Evolutionary conservation across 2,113 vertebrate genomes (phyloP).

Genomic region (Gila orcuttii): DNA sequence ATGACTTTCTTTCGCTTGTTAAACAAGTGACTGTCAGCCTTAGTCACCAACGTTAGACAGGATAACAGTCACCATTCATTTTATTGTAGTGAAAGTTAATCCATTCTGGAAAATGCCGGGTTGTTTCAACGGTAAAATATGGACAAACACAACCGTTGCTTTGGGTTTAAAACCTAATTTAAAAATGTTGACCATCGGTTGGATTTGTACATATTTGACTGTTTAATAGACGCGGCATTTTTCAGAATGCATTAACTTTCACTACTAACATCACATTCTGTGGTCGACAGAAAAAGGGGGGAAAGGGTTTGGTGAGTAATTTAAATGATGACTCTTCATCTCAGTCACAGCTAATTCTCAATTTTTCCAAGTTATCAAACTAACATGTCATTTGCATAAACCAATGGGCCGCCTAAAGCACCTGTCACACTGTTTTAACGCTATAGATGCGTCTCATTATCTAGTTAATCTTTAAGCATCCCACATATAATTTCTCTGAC

Average conservation of each 20-base stretch:
- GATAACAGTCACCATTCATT: too few species aligned
- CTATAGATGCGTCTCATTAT: background rate
- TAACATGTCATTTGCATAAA: background rate
- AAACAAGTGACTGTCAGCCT: background rate
- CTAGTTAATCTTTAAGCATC: slow-evolving; percentile 26
- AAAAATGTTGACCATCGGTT: too few species aligned
- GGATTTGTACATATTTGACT: too few species aligned
- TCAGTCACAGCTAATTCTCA: background rate
- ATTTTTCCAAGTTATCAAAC: background rate
- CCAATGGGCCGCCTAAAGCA: background rate
- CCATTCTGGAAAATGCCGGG: too few species aligned
- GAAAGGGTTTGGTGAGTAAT: background rate
- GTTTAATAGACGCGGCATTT: too few species aligned
- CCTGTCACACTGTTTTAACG: background rate
- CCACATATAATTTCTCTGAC: slow-evolving; percentile 45
- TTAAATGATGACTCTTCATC: background rate
- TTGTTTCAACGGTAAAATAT: too few species aligned
- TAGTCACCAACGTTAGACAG: background rate
- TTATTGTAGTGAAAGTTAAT: too few species aligned
- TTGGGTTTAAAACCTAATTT: too few species aligned
- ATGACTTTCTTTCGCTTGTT: too few species aligned
- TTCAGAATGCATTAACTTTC: background rate
- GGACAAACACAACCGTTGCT: too few species aligned
- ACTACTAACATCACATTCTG: background rate
- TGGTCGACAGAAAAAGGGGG: background rate